Conservation (phyloP, 2,797 vertebrate species). For the Peromyscus aztecus region DNA sequence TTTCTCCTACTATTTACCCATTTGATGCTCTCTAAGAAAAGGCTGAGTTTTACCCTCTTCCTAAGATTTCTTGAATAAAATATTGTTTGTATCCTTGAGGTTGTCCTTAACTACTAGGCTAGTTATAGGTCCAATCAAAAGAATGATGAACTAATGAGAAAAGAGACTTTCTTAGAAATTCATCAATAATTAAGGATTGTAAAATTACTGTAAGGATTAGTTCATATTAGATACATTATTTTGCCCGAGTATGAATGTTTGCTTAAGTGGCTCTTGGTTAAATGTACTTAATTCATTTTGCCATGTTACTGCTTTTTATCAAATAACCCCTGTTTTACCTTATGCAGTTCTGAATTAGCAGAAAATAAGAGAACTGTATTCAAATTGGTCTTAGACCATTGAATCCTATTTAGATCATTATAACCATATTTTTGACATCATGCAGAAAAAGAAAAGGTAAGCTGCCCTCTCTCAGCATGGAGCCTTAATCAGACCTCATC, state of each 20-base stretch:
- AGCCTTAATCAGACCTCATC: not conserved
- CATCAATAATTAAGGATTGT: not conserved
- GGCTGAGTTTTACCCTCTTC: not conserved
- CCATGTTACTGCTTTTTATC: not conserved
- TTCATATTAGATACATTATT: constrained; percentile 15
- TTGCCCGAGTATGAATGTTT: not conserved
- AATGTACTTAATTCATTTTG: not conserved
- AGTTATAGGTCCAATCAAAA: not conserved
- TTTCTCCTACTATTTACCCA: not conserved
- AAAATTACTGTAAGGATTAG: constrained; percentile 1
- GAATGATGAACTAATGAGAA: not conserved
- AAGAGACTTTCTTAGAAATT: not conserved
- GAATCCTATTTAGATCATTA: not conserved
- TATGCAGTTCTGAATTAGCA: constrained; percentile 6
- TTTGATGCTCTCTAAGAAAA: not conserved
- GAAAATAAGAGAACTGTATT: not conserved
- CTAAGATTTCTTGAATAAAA: not conserved
- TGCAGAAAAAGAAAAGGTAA: constrained; percentile 4
- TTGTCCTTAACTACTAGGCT: not conserved
- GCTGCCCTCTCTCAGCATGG: not conserved
- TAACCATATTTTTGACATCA: constrained; percentile 27
- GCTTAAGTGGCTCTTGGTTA: not conserved
- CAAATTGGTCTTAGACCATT: not conserved
- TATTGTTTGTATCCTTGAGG: not conserved
- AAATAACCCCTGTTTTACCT: not conserved